Percentiles rank a stretch among this genome's conserved stretches.
These are phyloP conservation scores for Polypterus senegalus DNA, from an alignment of 2,113 vertebrate species.

Conservation along the genomic window DNA sequence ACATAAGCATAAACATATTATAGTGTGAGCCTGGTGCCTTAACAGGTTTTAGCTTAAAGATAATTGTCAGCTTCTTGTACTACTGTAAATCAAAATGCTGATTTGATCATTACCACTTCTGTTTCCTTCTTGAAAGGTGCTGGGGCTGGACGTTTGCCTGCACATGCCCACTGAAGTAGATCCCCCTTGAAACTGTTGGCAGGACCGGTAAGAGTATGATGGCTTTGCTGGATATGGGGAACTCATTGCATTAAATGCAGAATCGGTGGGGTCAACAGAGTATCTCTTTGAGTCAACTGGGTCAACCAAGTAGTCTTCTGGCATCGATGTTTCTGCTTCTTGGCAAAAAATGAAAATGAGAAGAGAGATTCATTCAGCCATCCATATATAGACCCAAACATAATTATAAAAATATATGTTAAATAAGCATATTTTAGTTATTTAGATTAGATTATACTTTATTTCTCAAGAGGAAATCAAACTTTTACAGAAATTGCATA, in stretches of 20 bases:
- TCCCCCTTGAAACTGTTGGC: conserved; percentile 40
- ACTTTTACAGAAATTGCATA: too few relatives aligned
- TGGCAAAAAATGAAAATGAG: conserved; percentile 12
- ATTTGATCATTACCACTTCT: conserved; percentile 61
- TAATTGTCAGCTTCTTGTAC: too few relatives aligned
- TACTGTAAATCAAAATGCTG: too few relatives aligned
- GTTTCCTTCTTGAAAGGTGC: conserved; percentile 63
- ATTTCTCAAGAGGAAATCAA: too few relatives aligned
- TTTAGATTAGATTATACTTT: too few relatives aligned
- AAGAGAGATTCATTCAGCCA: not conserved
- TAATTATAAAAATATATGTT: too few relatives aligned
- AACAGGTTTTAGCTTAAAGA: too few relatives aligned
- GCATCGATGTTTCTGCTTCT: conserved; percentile 53
- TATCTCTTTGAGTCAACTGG: conserved; percentile 56
- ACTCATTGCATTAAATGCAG: conserved; percentile 50
- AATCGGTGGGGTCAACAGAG: conserved; percentile 47
- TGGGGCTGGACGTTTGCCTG: conserved; percentile 63
- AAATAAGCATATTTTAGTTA: too few relatives aligned
- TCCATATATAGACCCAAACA: too few relatives aligned
- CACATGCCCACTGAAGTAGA: conserved; percentile 39
- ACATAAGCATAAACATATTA: too few relatives aligned
- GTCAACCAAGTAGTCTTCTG: conserved; percentile 62
- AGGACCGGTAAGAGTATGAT: conserved; percentile 44
- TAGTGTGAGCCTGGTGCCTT: too few relatives aligned
- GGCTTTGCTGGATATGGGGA: conserved; percentile 47